phyloP scores from a whole-genome alignment of 2,888 invertebrate species.

The Eupithecia tripunctaria region DNA sequence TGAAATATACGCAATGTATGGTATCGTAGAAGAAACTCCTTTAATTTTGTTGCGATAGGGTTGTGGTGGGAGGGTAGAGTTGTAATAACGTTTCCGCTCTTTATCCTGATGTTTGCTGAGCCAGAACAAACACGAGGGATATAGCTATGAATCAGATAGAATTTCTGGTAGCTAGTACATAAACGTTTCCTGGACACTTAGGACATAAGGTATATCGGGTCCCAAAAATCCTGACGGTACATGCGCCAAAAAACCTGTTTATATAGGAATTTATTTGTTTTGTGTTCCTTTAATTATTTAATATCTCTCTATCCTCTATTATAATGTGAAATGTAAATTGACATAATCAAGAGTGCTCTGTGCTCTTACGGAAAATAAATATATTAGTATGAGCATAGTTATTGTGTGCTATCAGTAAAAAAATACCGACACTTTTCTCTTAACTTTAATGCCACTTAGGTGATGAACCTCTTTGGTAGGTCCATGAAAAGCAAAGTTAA shows the following conservation, averaged over 20 bases:
- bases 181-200: not conserved
- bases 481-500: not conserved
- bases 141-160: conserved; percentile 43
- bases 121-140: conserved; percentile 73
- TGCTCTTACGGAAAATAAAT: too few species aligned
- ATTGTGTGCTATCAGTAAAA: too few species aligned
- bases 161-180: not conserved
- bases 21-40: not conserved
- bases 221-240: too few species aligned
- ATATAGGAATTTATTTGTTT: too few species aligned
- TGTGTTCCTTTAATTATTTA: too few species aligned
- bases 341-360: too few species aligned
- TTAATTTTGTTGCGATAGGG: conserved; percentile 12
- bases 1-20: conserved; percentile 44
- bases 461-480: not conserved
- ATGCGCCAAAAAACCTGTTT: too few species aligned
- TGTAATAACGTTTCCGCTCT: conserved; percentile 79
- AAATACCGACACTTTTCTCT: not conserved
- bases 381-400: too few species aligned
- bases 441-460: not conserved
- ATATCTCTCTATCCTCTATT: too few species aligned
- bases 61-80: conserved; percentile 55
- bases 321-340: too few species aligned
- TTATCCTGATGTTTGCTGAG: conserved; percentile 74
- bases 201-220: too few species aligned